Evolutionary conservation across 2,113 vertebrate genomes (phyloP), one percentile per base, ranked within the genome.

Genomic region (Proterorhinus semilunaris): DNA sequence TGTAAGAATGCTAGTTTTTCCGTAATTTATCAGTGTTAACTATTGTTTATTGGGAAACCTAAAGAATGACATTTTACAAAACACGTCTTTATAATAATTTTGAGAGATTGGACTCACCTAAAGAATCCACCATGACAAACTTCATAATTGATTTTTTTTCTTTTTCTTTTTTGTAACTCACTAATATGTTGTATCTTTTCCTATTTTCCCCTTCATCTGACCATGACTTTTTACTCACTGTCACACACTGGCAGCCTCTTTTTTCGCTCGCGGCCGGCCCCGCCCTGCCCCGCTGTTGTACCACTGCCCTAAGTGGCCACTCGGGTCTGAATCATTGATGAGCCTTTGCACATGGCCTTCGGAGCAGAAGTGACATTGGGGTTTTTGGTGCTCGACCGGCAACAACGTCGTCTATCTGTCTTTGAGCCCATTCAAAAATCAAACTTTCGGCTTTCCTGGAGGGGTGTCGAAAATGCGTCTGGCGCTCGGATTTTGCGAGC

Each of bases 251-350:
- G 46, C 17, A 64, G 8, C 27, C 7, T 74, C 9, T 45, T 44
- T 47, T 48, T 61, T 36, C 55, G 53, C 17, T 63, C 67, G 57
- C 12, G 9, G 59, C 65, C 52, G 48, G 5, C 50, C 78, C 75
- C 72, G 69, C 45, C 86, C 87, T 71, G 46, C 53, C 66, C 44
- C 57, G 48, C 55, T 69, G 61, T 36, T 74, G 66, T 2, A 15
- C 52, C 75, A 80, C 63, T 8, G 66, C 75, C 27, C 75, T 79
- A 80, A 79, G 71, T 76, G 81, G 77, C 82, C 78, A 72, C 74
- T 83, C 80, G 7, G 63, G 44, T 49, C 66, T 91, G 84, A 90
- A 92, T 92, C 84, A 91, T 92, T 90, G 67, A 93, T 90, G 86
- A 89, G 68, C 61, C 62, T 69, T 73, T 73, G 71, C 83, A 76